These are phyloP conservation scores for Anagrus nilaparvatae DNA, from an alignment of 1,140 invertebrate species.

Conservation along the genomic window DNA sequence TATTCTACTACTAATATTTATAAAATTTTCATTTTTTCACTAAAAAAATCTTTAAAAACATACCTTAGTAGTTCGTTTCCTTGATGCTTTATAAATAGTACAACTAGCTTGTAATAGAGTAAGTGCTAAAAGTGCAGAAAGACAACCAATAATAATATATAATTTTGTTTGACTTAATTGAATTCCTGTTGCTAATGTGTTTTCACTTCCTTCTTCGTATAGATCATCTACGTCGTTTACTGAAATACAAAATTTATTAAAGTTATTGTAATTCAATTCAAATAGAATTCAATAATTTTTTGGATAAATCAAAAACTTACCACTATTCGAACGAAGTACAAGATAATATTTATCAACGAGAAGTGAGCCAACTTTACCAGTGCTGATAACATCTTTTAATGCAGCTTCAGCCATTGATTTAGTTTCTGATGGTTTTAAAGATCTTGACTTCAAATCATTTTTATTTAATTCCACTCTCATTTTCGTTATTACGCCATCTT, in stretches of 20 bases:
- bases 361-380: conserved; percentile 64
- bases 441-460: conserved; percentile 48
- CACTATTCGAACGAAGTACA: conserved; percentile 50
- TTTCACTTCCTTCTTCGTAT: conserved; percentile 25
- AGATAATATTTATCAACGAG: conserved; percentile 68
- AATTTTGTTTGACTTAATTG: conserved; percentile 49
- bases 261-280: background rate
- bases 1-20: too few species aligned
- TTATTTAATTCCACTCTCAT: conserved; percentile 59
- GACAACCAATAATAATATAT: conserved; percentile 73
- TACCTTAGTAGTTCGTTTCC: conserved; percentile 53
- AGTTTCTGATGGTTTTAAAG: conserved; percentile 39
- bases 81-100: conserved; percentile 64
- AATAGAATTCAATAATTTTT: too few species aligned
- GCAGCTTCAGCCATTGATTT: conserved; percentile 41
- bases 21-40: too few species aligned
- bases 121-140: conserved; percentile 66
- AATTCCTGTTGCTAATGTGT: conserved; percentile 25
- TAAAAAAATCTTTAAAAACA: conserved; percentile 4
- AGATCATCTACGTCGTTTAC: conserved; percentile 30
- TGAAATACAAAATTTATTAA: conserved; percentile 18
- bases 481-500: conserved; percentile 51
- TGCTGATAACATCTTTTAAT: conserved; percentile 56
- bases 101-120: conserved; percentile 74
- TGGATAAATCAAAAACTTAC: conserved; percentile 30